Evolutionary conservation across 2,113 vertebrate species (phyloP).

Genomic region (Marmota flaviventris): DNA sequence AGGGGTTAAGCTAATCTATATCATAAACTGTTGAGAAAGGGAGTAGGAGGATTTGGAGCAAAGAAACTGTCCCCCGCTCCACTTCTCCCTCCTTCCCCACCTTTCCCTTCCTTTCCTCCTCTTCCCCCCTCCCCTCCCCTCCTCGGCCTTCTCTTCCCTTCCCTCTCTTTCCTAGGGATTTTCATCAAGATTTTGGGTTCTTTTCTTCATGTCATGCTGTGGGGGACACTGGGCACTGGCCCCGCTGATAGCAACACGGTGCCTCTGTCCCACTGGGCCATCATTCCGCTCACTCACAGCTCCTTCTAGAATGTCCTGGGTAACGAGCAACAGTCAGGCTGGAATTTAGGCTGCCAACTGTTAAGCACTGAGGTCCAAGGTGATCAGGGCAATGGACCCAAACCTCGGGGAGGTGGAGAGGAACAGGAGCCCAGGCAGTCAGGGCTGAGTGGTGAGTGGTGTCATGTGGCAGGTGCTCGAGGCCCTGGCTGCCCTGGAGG

Average conservation of each 20-base stretch:
- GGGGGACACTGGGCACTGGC: too few relatives aligned
- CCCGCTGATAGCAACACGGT: too few relatives aligned
- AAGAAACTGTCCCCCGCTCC: background rate
- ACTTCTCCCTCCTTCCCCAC: background rate
- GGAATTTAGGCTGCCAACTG: background rate
- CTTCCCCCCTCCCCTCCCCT: background rate
- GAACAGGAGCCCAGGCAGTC: fast-evolving
- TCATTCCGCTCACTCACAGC: background rate
- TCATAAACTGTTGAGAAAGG: background rate
- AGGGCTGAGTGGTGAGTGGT: too few relatives aligned
- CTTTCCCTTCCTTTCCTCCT: fast-evolving
- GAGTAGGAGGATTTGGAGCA: background rate
- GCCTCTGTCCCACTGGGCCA: background rate
- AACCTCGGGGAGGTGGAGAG: background rate
- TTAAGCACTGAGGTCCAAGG: background rate
- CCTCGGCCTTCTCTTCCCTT: fast-evolving
- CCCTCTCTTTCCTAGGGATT: background rate
- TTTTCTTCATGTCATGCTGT: background rate
- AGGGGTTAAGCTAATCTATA: background rate
- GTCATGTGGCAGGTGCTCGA: background rate
- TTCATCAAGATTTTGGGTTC: background rate
- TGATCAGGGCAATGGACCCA: background rate
- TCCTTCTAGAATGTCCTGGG: background rate
- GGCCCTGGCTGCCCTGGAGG: background rate
- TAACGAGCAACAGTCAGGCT: background rate